Percentiles rank a stretch among this genome's conserved stretches.
These are phyloP conservation scores for Xenus cinereus DNA, from an alignment of 2,113 vertebrate species.

Conservation along the genomic window DNA sequence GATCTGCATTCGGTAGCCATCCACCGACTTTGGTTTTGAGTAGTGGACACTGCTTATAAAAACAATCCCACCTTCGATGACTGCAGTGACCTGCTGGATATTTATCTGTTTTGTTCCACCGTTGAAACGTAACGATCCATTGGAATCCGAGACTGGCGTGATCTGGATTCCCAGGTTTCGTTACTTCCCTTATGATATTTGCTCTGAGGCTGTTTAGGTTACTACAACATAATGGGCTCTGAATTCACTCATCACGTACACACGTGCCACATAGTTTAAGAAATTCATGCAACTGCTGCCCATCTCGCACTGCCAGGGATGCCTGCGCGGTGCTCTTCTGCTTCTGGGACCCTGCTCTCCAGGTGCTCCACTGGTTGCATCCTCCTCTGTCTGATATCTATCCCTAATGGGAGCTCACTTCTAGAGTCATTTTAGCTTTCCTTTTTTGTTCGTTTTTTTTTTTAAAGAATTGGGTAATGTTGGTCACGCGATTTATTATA, in stretches of 20 bases:
- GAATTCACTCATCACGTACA: not conserved
- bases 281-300: not conserved
- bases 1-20: not conserved
- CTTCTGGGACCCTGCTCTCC: not conserved
- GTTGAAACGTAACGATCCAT: not conserved
- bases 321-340: accelerated
- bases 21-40: not conserved
- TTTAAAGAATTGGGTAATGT: not conserved
- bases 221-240: not conserved
- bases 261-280: not conserved
- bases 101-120: not conserved
- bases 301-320: accelerated
- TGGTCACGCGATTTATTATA: not conserved
- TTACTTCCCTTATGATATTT: not conserved
- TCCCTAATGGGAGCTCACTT: not conserved
- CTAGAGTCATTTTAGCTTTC: not conserved
- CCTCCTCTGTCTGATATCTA: not conserved
- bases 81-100: not conserved
- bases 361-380: not conserved
- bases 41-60: not conserved
- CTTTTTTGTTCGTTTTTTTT: not conserved
- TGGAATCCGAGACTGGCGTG: not conserved
- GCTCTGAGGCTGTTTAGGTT: not conserved
- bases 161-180: not conserved
- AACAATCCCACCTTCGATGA: not conserved